These are phyloP conservation scores for Neodiprion virginianus DNA, from an alignment of 1,140 invertebrate species.

Conservation along the genomic window DNA sequence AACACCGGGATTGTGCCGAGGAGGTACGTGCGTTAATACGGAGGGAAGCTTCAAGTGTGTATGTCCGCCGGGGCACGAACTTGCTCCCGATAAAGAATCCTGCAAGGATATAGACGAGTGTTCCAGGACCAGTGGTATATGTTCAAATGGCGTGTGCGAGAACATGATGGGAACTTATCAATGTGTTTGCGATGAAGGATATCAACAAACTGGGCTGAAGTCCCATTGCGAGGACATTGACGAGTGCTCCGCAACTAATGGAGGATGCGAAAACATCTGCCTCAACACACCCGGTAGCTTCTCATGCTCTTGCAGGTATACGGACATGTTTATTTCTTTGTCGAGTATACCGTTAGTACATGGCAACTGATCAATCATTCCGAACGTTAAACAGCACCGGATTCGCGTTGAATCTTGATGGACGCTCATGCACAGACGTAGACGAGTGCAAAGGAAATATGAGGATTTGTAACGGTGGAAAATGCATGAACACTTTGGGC, in stretches of 20 bases:
- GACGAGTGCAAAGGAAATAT: conserved; percentile 83
- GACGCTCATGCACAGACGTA: conserved; percentile 69
- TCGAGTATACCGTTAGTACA: neutral
- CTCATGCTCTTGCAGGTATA: conserved; percentile 63
- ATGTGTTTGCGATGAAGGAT: conserved; percentile 85
- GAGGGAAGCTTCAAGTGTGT: conserved; percentile 69
- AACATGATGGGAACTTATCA: conserved; percentile 89
- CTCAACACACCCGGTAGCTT: conserved; percentile 69
- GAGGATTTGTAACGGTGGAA: conserved; percentile 84
- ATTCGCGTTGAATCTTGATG: conserved; percentile 69
- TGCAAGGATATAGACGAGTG: conserved; percentile 76
- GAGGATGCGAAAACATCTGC: conserved; percentile 71
- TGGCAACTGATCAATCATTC: conserved; percentile 14
- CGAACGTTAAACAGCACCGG: conserved; percentile 67
- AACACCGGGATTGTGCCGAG: conserved; percentile 71
- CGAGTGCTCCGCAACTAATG: conserved; percentile 69
- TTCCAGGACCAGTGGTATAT: conserved; percentile 82
- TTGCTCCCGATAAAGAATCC: conserved; percentile 67
- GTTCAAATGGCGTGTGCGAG: conserved; percentile 84
- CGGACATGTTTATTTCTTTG: neutral
- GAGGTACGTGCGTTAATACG: conserved; percentile 72
- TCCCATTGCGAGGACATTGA: conserved; percentile 72
- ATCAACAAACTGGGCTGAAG: conserved; percentile 71
- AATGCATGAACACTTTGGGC: conserved; percentile 80
- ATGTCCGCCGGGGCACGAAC: conserved; percentile 72